Conservation (phyloP, 2,113 vertebrate genomes). For the Callorhinus ursinus region DNA sequence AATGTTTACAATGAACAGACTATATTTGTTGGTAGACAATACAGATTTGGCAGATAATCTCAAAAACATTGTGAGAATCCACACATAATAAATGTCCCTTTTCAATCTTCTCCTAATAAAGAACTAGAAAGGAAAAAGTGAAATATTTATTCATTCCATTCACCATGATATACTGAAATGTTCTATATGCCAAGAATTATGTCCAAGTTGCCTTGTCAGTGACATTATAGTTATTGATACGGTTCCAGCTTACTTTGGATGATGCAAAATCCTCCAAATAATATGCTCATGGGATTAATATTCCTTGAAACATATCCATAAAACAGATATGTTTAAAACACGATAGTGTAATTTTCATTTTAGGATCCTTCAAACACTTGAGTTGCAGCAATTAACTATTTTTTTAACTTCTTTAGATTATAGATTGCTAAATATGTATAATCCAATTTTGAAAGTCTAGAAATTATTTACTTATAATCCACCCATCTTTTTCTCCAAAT, state of each 20-base stretch:
- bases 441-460: not conserved
- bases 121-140: not conserved
- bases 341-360: conserved; percentile 5
- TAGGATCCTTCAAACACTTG: not conserved
- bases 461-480: conserved; percentile 13
- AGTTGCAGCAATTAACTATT: not conserved
- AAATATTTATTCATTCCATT: conserved; percentile 31
- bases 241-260: not conserved
- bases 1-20: conserved; percentile 36
- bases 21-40: conserved; percentile 51
- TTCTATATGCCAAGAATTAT: not conserved
- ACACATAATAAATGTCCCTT: not conserved
- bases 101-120: not conserved
- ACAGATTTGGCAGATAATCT: conserved; percentile 57
- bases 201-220: not conserved
- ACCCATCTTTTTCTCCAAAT: conserved; percentile 49
- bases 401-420: not conserved
- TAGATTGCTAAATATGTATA: not conserved
- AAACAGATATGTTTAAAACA: not conserved
- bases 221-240: conserved; percentile 31
- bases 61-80: conserved; percentile 6
- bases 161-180: not conserved
- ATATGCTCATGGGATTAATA: not conserved
- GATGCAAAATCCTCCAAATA: conserved; percentile 25
- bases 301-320: conserved; percentile 1